Evolutionary conservation across 1,140 invertebrate genomes (phyloP), one percentile per base, ranked within the genome.

Genomic region (Drosophila virilis): DNA sequence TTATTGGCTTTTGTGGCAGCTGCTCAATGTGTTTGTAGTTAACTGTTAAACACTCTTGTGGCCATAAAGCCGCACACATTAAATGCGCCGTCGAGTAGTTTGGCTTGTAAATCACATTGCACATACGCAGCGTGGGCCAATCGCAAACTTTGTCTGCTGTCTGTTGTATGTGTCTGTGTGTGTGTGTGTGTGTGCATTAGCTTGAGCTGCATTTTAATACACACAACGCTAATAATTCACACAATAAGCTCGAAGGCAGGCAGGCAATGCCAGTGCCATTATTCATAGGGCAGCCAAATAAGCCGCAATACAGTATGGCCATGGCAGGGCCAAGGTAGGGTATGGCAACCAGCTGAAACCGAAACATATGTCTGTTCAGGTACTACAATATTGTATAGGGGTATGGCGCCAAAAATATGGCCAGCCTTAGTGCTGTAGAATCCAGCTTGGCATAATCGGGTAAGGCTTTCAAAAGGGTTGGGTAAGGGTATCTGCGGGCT

Each of bases 161-260:
- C 40, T 45, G 17, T 5, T 15, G 35, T 40, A 46, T 61, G 55
- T 43, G 35, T 40, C 45, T 40, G 40, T 38, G n/a, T 52, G 55
- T 15, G 40, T 54, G 48, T 60, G 10, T 50, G 42, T 37, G 43
- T 55, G 55, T 52, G 81, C 78, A 82, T 81, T 78, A 85, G 82
- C 81, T 77, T 71, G 66, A 84, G 81, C 82, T 83, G 72, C 78
- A 86, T 78, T 88, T 86, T 88, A 88, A 82, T 86, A 86, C 83
- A 88, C 82, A 85, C 40, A 68, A 46, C 76, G 83, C 83, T 82
- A 86, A 86, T 86, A 86, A 86, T 88, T 86, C 83, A 86, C 83
- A 76, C 79, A 88, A 82, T 86, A 86, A 86, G 82, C 82, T 82
- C 75, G 52, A 55, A 69, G 74, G 61, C 68, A 65, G 57, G 54